These are phyloP conservation scores for Diceros bicornis DNA, from an alignment of 2,797 vertebrate genomes.

Conservation along the genomic window DNA sequence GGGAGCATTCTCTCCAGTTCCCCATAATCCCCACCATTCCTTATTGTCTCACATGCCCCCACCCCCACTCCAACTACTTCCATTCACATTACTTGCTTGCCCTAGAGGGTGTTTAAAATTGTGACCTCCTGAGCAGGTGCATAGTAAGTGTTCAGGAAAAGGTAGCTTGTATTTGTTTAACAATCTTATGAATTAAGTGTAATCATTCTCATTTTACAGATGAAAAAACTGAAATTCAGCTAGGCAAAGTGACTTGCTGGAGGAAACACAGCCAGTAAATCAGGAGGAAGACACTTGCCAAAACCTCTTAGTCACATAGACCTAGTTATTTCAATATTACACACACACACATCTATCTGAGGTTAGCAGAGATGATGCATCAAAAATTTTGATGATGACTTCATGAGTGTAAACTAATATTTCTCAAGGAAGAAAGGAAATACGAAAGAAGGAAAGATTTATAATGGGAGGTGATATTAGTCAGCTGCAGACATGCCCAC, in stretches of 20 bases:
- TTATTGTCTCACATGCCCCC: neutral
- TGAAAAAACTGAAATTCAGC: conserved; percentile 1
- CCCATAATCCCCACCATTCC: neutral
- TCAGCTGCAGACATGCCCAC: neutral
- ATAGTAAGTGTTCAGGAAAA: neutral
- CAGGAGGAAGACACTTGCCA: neutral
- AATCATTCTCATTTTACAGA: neutral
- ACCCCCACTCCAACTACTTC: neutral
- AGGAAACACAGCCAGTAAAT: neutral
- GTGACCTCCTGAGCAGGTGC: neutral
- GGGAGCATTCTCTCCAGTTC: neutral
- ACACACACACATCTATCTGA: neutral
- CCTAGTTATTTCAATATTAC: neutral
- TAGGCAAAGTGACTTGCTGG: neutral
- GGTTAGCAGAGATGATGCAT: neutral
- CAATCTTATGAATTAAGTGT: neutral
- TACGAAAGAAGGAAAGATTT: conserved; percentile 1
- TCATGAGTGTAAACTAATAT: neutral
- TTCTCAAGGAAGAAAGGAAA: neutral
- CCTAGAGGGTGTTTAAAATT: neutral
- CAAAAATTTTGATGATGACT: neutral
- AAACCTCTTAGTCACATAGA: neutral
- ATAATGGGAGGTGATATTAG: neutral
- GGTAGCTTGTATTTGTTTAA: neutral
- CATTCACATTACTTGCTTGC: neutral